Conservation (phyloP, 1,140 invertebrate species). For the Linepithema humile region DNA sequence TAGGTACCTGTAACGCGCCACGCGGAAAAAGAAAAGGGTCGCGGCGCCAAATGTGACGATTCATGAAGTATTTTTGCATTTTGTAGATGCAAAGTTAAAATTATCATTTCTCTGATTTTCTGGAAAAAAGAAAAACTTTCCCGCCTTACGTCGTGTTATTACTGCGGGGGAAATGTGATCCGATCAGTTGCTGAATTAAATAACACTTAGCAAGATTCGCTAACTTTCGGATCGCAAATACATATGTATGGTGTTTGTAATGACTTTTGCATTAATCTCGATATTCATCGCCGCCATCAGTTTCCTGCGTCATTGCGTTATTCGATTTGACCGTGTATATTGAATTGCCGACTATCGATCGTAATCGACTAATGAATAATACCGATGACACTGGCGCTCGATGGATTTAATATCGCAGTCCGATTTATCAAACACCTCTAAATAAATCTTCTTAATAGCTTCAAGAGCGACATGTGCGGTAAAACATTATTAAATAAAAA, state of each 20-base stretch:
- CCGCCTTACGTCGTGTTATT: too few species aligned
- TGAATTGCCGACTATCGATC: constrained; percentile 48
- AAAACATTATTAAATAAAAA: neutral
- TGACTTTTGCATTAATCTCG: constrained; percentile 48
- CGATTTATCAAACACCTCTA: constrained; percentile 44
- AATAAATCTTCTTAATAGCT: constrained; percentile 38
- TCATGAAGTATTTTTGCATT: constrained; percentile 8
- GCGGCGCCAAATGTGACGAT: constrained; percentile 9
- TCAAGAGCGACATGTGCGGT: neutral
- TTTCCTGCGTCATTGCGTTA: constrained; percentile 50
- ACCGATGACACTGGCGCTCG: constrained; percentile 34
- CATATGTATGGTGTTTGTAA: neutral
- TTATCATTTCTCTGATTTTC: neutral
- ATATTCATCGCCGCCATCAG: constrained; percentile 49
- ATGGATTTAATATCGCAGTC: constrained; percentile 35
- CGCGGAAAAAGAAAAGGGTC: constrained; percentile 10
- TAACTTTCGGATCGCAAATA: neutral
- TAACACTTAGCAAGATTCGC: neutral
- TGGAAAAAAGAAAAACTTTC: neutral
- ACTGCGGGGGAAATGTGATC: neutral
- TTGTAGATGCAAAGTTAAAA: neutral
- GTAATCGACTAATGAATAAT: constrained; percentile 57
- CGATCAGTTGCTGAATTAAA: constrained; percentile 2
- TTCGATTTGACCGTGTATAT: constrained; percentile 56
- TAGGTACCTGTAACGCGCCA: neutral